Evolutionary conservation across 1,140 invertebrate genomes (phyloP).

Genomic region (Penaeus japonicus): DNA sequence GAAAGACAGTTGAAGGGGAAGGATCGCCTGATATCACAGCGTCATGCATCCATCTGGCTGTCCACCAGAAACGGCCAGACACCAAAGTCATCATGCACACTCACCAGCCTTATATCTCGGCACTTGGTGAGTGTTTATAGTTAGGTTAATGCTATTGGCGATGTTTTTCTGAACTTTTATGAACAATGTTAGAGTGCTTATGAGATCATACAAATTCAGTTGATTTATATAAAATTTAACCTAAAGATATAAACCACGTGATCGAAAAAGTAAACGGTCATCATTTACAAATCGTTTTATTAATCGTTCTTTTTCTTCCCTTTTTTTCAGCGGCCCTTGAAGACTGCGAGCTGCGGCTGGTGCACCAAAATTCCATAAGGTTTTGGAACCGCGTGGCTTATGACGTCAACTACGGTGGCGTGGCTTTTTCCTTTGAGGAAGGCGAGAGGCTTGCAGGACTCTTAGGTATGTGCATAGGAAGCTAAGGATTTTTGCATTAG

Average conservation of each 20-base stretch:
- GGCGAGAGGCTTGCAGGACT: slow-evolving; percentile 10
- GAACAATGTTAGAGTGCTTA: not conserved
- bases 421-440: slow-evolving; percentile 13
- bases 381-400: slow-evolving; percentile 27
- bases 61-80: slow-evolving; percentile 16
- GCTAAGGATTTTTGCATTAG: no score
- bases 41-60: slow-evolving; percentile 10
- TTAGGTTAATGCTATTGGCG: not conserved
- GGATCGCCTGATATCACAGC: slow-evolving; percentile 8
- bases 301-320: no score
- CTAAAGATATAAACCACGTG: no score
- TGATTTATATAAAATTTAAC: no score
- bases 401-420: slow-evolving; percentile 1
- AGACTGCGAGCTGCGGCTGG: slow-evolving; percentile 16
- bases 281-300: no score
- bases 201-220: no score
- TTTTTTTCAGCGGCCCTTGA: not conserved
- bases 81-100: slow-evolving; percentile 25
- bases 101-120: slow-evolving; percentile 29
- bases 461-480: slow-evolving; percentile 7
- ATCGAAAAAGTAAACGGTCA: no score
- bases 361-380: slow-evolving; percentile 19
- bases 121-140: not conserved
- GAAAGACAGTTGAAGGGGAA: slow-evolving; percentile 3
- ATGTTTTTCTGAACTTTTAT: not conserved